Evolutionary conservation across 2,797 vertebrate genomes (phyloP).

Genomic region (Craterocephalus amniculus): DNA sequence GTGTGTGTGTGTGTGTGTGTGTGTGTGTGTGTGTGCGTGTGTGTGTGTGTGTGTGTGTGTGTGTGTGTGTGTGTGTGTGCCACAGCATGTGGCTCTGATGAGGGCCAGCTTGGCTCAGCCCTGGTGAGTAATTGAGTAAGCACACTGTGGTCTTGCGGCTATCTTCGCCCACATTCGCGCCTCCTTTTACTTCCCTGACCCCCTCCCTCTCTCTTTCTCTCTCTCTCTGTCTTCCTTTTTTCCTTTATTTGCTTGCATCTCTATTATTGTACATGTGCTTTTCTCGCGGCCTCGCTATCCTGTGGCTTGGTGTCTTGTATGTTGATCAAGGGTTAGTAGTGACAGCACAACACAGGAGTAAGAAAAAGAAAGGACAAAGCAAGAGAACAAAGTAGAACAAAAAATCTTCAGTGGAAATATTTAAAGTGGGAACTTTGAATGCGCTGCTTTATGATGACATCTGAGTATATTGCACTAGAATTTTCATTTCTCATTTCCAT

Average conservation of each 20-base stretch:
- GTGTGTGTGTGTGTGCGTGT: constrained; percentile 1
- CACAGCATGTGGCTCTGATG: constrained; percentile 59
- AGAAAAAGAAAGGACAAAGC: constrained; percentile 30
- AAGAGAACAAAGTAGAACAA: constrained; percentile 5
- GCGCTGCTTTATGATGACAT: background rate
- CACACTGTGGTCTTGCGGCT: constrained; percentile 59
- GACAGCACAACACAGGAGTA: constrained; percentile 23
- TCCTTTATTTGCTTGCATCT: background rate
- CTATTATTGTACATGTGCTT: background rate
- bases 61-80: constrained; percentile 14
- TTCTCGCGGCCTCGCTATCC: background rate
- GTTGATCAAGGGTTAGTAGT: constrained; percentile 1
- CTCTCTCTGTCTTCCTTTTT: background rate
- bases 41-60: background rate
- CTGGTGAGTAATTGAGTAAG: constrained; percentile 72
- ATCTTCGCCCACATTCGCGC: constrained; percentile 22
- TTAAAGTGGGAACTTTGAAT: too few relatives aligned
- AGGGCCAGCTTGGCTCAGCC: constrained; percentile 66
- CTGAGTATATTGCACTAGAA: background rate
- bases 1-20: background rate
- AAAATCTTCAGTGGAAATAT: background rate
- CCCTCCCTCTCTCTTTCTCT: constrained; percentile 16
- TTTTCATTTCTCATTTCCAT: constrained; percentile 4
- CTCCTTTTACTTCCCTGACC: constrained; percentile 41
- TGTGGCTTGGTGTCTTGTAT: background rate